Conservation (phyloP, 2,888 invertebrate species). For the Hermaeophaga mercurialis region DNA sequence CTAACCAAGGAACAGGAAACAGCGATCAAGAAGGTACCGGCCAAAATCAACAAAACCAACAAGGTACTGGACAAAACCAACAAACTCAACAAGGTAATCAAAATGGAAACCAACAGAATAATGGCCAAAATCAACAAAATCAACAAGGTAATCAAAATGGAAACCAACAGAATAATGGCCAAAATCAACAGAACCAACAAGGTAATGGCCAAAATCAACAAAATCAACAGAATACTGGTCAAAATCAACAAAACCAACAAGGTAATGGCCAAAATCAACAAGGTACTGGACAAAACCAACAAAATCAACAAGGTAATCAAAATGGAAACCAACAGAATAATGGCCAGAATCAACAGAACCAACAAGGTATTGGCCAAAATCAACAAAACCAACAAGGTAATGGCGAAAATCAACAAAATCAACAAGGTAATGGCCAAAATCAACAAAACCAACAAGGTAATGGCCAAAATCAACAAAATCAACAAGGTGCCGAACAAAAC, state of each 20-base stretch:
- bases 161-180: background rate
- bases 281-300: slow-evolving; percentile 29
- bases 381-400: slow-evolving; percentile 30
- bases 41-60: slow-evolving; percentile 27
- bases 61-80: slow-evolving; percentile 14
- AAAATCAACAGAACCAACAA: slow-evolving; percentile 26
- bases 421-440: slow-evolving; percentile 7
- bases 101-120: slow-evolving; percentile 9
- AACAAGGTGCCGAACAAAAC: background rate
- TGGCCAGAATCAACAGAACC: slow-evolving; percentile 27
- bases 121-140: slow-evolving; percentile 21
- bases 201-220: slow-evolving; percentile 22
- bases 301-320: slow-evolving; percentile 27
- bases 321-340: slow-evolving; percentile 20
- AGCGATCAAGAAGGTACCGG: slow-evolving; percentile 28
- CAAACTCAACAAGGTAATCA: slow-evolving; percentile 6
- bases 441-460: slow-evolving; percentile 28
- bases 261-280: slow-evolving; percentile 15
- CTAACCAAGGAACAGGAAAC: slow-evolving; percentile 22
- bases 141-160: background rate
- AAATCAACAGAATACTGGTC: slow-evolving; percentile 8
- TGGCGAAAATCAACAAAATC: slow-evolving; percentile 21
- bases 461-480: slow-evolving; percentile 25
- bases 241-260: slow-evolving; percentile 27
- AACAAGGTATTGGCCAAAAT: slow-evolving; percentile 23